These are phyloP conservation scores for Chlorops oryzae DNA, from an alignment of 1,140 invertebrate species.

Conservation along the genomic window DNA sequence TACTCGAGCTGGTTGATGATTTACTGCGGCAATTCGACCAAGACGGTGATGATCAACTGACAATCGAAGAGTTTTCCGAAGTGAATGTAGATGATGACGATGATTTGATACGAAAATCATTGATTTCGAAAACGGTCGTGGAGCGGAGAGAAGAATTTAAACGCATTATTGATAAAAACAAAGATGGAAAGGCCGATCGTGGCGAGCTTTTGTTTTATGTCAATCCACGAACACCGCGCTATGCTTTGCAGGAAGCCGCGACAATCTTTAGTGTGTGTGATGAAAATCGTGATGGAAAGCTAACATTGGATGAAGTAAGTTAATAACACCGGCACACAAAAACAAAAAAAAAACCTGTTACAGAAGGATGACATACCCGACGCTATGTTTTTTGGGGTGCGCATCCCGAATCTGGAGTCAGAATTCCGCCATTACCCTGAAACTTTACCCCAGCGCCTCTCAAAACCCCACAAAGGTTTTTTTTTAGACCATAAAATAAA, in stretches of 20 bases:
- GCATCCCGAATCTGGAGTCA: too few relatives aligned
- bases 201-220: conserved; percentile 58
- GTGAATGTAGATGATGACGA: conserved; percentile 55
- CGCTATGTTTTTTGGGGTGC: too few relatives aligned
- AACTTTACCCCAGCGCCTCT: too few relatives aligned
- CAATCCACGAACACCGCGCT: conserved; percentile 69
- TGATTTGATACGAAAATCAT: conserved; percentile 42
- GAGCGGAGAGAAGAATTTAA: conserved; percentile 63
- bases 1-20: conserved; percentile 68
- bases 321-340: too few relatives aligned
- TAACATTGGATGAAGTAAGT: conserved; percentile 59
- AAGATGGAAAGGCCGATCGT: conserved; percentile 63
- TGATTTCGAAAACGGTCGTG: conserved; percentile 53
- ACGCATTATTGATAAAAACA: conserved; percentile 66
- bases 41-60: conserved; percentile 65
- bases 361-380: too few relatives aligned
- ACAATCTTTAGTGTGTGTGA: conserved; percentile 66
- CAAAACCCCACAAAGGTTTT: too few relatives aligned
- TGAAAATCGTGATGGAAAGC: conserved; percentile 58
- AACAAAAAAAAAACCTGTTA: too few relatives aligned
- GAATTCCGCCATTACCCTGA: too few relatives aligned
- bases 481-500: too few relatives aligned
- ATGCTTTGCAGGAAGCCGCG: conserved; percentile 67
- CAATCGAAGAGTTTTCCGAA: conserved; percentile 69
- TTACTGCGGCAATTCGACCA: conserved; percentile 70